Evolutionary conservation across 1,140 invertebrate genomes (phyloP).

Genomic region (Micrasema minimum): DNA sequence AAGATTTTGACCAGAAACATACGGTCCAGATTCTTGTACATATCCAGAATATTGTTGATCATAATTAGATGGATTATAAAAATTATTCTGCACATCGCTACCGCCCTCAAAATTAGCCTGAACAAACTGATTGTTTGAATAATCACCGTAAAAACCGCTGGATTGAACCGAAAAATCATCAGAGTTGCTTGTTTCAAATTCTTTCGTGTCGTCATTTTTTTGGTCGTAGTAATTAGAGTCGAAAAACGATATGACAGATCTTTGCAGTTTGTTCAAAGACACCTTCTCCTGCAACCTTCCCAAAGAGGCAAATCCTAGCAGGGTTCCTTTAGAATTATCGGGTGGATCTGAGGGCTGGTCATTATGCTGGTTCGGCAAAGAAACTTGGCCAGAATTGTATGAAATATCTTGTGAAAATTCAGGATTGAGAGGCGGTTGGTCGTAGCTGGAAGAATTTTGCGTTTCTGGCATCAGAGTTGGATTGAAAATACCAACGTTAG

Average conservation of each 20-base stretch:
- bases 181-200: too few species aligned
- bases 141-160: background rate
- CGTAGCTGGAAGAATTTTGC: background rate
- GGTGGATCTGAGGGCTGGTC: background rate
- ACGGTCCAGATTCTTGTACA: background rate
- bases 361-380: background rate
- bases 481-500: background rate
- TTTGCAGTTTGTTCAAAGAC: slow-evolving; percentile 54
- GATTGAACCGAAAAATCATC: background rate
- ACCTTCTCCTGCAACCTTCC: slow-evolving; percentile 56
- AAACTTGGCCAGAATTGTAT: background rate
- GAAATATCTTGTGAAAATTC: background rate
- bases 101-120: background rate
- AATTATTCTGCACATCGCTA: background rate
- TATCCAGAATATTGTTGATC: background rate
- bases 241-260: slow-evolving; percentile 63
- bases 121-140: background rate
- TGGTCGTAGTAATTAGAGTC: slow-evolving; percentile 57
- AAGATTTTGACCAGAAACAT: background rate
- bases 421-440: background rate
- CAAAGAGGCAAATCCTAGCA: slow-evolving; percentile 5
- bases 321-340: background rate
- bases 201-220: slow-evolving; percentile 54
- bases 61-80: slow-evolving; percentile 10
- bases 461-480: background rate